Percentiles rank a stretch among this genome's conserved stretches.
Conservation (phyloP, 2,797 vertebrate species). For the Phataginus tetradactyla region DNA sequence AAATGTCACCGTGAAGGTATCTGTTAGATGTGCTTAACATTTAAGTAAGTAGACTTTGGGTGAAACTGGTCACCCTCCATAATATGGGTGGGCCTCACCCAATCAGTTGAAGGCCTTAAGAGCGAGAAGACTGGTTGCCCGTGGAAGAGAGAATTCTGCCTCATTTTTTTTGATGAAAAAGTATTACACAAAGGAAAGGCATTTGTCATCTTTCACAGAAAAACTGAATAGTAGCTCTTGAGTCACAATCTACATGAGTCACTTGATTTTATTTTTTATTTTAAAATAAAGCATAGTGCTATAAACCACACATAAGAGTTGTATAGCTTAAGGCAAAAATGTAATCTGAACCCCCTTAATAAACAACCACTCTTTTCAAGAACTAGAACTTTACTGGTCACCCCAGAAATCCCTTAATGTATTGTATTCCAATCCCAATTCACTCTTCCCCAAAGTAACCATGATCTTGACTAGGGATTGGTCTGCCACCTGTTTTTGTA, state of each 20-base stretch:
- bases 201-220: not conserved
- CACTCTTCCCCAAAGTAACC: not conserved
- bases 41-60: no score
- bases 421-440: not conserved
- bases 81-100: no score
- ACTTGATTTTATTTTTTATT: not conserved
- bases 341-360: not conserved
- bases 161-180: not conserved
- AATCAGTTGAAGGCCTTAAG: no score
- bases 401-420: not conserved
- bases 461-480: not conserved
- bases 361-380: not conserved
- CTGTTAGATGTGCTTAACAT: no score
- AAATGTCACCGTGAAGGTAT: no score
- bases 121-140: no score
- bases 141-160: no score
- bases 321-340: not conserved
- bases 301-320: not conserved
- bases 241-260: not conserved
- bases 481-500: not conserved
- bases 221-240: not conserved
- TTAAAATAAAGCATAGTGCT: not conserved
- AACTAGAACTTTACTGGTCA: not conserved
- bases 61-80: no score
- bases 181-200: not conserved